Conservation (phyloP, 2,888 invertebrate genomes). For the Theretra japonica region DNA sequence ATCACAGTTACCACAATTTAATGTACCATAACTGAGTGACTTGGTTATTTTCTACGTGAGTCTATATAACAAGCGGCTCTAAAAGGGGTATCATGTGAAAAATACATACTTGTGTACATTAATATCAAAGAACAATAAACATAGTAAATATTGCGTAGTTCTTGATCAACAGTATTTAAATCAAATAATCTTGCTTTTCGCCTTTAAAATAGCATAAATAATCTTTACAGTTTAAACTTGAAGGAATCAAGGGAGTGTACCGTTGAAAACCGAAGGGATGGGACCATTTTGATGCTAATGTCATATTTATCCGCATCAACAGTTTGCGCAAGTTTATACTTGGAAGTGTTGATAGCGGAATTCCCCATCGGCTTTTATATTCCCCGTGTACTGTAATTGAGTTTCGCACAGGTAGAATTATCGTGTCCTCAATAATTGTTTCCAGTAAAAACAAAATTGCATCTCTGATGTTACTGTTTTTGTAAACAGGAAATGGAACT, state of each 20-base stretch:
- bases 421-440: constrained; percentile 11
- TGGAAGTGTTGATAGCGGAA: not conserved
- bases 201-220: no score
- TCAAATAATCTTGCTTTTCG: no score
- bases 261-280: not conserved
- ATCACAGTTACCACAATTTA: not conserved
- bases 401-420: not conserved
- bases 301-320: not conserved
- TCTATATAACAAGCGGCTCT: not conserved
- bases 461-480: not conserved
- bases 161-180: no score
- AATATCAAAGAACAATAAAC: no score
- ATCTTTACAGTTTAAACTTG: not conserved
- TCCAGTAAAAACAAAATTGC: not conserved
- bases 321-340: not conserved
- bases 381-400: constrained; percentile 2
- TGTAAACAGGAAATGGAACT: not conserved
- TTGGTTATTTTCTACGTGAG: not conserved
- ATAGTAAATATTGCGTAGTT: no score
- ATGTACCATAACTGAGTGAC: not conserved
- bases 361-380: constrained; percentile 7
- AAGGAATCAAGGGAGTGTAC: not conserved
- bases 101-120: no score
- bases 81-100: not conserved
- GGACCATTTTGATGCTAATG: not conserved